phyloP scores from a whole-genome alignment of 2,113 vertebrate species.

The Pogona vitticeps region DNA sequence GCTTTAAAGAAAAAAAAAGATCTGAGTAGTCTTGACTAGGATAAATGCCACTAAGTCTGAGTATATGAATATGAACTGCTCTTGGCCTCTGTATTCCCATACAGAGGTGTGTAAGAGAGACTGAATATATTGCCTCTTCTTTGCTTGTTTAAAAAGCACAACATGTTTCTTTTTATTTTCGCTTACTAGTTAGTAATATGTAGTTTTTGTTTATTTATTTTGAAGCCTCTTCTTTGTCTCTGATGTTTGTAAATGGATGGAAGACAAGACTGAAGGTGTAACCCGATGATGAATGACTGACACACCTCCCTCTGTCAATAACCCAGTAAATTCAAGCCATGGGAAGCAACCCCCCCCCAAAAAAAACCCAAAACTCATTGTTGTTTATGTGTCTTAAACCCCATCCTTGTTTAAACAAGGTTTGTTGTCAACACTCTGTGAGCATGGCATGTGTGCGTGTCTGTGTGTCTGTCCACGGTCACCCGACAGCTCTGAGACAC shows the following conservation, averaged over 20 bases:
- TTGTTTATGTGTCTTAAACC: background rate
- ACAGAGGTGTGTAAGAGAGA: background rate
- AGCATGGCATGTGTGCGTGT: background rate
- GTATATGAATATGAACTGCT: accelerated
- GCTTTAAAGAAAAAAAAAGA: background rate
- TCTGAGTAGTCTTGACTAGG: accelerated
- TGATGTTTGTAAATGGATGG: slow-evolving; percentile 24
- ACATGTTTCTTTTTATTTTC: background rate
- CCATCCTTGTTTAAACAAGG: background rate
- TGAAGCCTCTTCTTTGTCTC: background rate
- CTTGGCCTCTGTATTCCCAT: background rate
- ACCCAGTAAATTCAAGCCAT: background rate
- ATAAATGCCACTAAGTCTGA: background rate
- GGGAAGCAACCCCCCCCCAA: background rate
- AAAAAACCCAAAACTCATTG: background rate
- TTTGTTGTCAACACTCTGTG: background rate
- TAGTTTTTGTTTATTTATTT: background rate
- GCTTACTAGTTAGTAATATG: accelerated
- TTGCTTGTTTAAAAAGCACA: background rate
- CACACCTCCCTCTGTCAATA: background rate
- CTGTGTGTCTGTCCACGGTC: background rate
- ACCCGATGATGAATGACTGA: accelerated
- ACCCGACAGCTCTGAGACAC: background rate
- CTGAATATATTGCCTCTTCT: background rate
- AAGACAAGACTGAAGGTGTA: slow-evolving; percentile 4